These are phyloP conservation scores for Chorisops tibialis DNA, from an alignment of 2,888 invertebrate genomes.

Conservation along the genomic window DNA sequence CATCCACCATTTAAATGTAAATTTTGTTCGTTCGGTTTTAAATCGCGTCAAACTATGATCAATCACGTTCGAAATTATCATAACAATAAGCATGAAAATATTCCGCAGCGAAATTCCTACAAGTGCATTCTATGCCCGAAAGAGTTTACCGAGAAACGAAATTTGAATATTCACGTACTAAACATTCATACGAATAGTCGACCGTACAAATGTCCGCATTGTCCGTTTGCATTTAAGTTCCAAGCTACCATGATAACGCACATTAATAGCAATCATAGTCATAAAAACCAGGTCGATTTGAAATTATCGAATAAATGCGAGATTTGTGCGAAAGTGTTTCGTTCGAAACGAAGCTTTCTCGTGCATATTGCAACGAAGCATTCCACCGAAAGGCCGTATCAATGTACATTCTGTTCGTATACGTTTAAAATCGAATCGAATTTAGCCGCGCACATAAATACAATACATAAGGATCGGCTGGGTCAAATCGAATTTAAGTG, in stretches of 20 bases:
- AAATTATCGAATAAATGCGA: neutral
- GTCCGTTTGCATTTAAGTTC: conserved; percentile 12
- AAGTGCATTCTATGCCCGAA: conserved; percentile 6
- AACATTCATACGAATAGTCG: conserved; percentile 4
- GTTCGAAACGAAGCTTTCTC: neutral
- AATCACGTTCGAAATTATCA: conserved; percentile 4
- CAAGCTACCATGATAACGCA: neutral
- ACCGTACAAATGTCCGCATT: conserved; percentile 8
- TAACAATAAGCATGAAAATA: neutral
- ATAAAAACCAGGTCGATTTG: neutral
- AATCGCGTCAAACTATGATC: conserved; percentile 8
- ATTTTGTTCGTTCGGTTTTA: conserved; percentile 32
- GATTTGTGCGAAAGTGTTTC: conserved; percentile 2
- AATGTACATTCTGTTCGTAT: conserved; percentile 13
- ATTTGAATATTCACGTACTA: neutral
- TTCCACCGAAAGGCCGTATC: neutral
- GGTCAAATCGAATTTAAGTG: conserved; percentile 8
- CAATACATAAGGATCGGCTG: neutral
- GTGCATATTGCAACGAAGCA: neutral
- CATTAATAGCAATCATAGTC: neutral
- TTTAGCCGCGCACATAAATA: neutral
- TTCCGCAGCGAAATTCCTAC: neutral
- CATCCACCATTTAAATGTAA: conserved; percentile 30
- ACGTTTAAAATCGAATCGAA: conserved; percentile 8
- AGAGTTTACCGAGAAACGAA: neutral